Evolutionary conservation across 2,888 invertebrate genomes (phyloP).

Genomic region (Hemaris fuciformis): DNA sequence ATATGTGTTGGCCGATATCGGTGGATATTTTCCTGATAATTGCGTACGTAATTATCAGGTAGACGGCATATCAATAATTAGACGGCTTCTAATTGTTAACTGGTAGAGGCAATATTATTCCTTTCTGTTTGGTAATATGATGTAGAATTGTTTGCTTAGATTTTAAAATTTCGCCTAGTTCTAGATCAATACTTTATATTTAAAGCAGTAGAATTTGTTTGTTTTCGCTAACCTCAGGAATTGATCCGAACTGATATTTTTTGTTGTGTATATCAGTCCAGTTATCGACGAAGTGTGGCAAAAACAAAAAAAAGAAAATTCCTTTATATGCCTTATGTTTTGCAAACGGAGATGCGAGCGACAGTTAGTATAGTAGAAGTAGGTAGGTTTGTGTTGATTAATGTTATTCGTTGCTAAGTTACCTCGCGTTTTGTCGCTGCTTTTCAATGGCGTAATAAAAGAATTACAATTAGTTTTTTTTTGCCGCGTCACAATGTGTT

Average conservation of each 20-base stretch:
- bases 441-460: background rate
- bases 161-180: no score
- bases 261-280: no score
- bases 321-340: no score
- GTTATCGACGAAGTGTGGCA: no score
- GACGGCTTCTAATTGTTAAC: background rate
- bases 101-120: background rate
- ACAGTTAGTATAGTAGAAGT: no score
- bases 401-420: background rate
- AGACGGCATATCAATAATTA: no score
- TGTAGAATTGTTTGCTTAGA: background rate
- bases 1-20: constrained; percentile 34
- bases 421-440: background rate
- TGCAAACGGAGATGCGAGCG: no score
- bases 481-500: background rate
- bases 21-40: constrained; percentile 44
- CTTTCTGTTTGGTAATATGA: background rate
- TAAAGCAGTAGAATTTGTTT: no score
- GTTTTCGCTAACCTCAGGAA: no score
- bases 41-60: constrained; percentile 36
- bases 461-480: background rate
- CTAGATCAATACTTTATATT: no score
- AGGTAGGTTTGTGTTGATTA: background rate
- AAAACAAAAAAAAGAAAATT: no score
- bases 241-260: no score